Evolutionary conservation across 2,797 vertebrate genomes (phyloP), one percentile per base, ranked within the genome.

Genomic region (Forpus xanthops): DNA sequence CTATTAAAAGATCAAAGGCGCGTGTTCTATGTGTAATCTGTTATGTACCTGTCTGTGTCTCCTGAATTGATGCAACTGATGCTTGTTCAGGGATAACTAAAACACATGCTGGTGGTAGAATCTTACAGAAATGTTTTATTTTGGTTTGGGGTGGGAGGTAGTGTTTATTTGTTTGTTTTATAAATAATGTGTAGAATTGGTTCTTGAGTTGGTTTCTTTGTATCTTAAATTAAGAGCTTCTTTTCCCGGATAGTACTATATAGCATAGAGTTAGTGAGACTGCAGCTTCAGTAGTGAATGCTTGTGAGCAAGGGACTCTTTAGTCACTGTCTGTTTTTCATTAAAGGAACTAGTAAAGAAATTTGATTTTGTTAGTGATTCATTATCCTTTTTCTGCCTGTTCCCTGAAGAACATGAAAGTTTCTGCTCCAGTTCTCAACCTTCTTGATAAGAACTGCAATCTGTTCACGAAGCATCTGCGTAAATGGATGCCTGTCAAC

Each of bases 401-500:
- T 84, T 93, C n/a, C 31, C 45, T 88, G 84, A 88, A 81, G 56
- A 50, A 27, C 60, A 78, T 74, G 74, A 76, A 90, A 93, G n/a
- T 84, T 90, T 85, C 77, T 95, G 67, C 74, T 87, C 55, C 35
- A 47, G 67, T 89, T 96, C 47, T 93, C 62, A 89, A 30, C 58
- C 74, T 88, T 23, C 74, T 92, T 65, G 49, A 58, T 90, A 80
- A 91, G 79, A 95, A 75, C 73, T 89, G 76, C 92, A 86, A 35
- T 95, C 92, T 96, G 66, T 91, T 95, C 4, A 0, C 62, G 80
- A 87, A 76, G 21, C 62, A 73, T 41, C 83, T 72, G 23, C 27
- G 15, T 90, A 81, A 84, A 76, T 30, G 78, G 44, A 41, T 93
- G 82, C 56, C 62, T 96, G 93, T 95, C 88, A 90, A 41, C 83